These are phyloP conservation scores for Ardeotis arabs DNA, from an alignment of 2,113 vertebrate species.

Conservation along the genomic window DNA sequence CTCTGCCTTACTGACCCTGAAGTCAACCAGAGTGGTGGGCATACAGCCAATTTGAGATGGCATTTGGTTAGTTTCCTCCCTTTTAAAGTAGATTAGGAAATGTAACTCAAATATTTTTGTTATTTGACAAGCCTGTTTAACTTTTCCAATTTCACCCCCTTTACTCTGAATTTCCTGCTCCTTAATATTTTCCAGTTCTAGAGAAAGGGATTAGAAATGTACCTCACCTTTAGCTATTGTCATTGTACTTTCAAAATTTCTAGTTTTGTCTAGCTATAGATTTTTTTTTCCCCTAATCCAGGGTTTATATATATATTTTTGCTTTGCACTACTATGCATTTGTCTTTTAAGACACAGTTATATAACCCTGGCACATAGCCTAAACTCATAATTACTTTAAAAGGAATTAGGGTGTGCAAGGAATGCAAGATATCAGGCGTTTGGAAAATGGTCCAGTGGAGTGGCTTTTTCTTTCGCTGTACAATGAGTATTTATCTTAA, in stretches of 20 bases:
- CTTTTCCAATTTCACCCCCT: conserved; percentile 42
- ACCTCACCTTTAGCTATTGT: conserved; percentile 15
- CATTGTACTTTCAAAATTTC: not conserved
- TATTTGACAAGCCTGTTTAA: conserved; percentile 52
- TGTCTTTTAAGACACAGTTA: not conserved
- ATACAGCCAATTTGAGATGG: conserved; percentile 52
- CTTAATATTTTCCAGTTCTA: conserved; percentile 37
- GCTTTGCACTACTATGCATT: not conserved
- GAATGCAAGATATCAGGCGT: not conserved
- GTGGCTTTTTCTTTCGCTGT: not conserved
- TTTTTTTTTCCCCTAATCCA: not conserved
- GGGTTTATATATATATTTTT: not conserved
- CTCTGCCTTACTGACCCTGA: conserved; percentile 29
- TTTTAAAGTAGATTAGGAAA: conserved; percentile 65
- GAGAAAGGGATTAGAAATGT: conserved; percentile 39
- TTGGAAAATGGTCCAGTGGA: conserved; percentile 3
- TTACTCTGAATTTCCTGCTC: conserved; percentile 65
- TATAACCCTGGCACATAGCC: not conserved
- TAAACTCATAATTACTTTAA: conserved; percentile 9
- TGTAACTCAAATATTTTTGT: conserved; percentile 58
- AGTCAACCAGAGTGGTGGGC: conserved; percentile 37
- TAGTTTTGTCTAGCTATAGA: not conserved
- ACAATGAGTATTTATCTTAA: conserved; percentile 11
- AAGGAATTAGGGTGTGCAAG: not conserved
- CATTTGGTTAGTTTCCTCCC: conserved; percentile 64